Percentiles rank a stretch among this genome's conserved stretches.
These are phyloP conservation scores for Antheraea assamensis DNA, from an alignment of 2,888 invertebrate genomes.

Conservation along the genomic window DNA sequence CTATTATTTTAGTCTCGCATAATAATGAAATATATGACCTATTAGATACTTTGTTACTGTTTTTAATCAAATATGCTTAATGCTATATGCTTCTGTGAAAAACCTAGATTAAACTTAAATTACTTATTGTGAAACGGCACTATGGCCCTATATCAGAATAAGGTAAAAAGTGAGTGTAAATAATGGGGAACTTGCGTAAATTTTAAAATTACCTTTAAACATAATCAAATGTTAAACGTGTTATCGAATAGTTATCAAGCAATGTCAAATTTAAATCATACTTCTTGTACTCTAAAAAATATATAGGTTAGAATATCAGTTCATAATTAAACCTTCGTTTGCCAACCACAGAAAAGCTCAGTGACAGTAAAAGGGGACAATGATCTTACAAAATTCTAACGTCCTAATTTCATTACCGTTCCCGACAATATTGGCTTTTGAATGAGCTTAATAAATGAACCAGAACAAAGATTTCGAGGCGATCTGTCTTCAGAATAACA, in stretches of 20 bases:
- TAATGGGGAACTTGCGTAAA: too few relatives aligned
- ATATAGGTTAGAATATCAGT: background rate
- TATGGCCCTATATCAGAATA: background rate
- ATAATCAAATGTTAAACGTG: too few relatives aligned
- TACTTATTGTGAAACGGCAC: background rate
- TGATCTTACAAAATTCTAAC: conserved; percentile 13
- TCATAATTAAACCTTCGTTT: conserved; percentile 17
- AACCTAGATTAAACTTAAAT: background rate
- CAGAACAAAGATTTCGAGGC: conserved; percentile 12
- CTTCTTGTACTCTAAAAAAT: background rate
- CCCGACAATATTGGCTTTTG: conserved; percentile 14
- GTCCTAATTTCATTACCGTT: conserved; percentile 7
- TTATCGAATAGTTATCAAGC: background rate
- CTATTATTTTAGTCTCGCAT: too few relatives aligned
- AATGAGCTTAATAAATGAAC: conserved; percentile 17
- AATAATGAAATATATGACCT: too few relatives aligned
- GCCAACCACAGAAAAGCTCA: conserved; percentile 2
- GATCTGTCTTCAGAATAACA: conserved; percentile 9
- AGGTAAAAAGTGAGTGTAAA: background rate
- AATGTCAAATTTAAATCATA: background rate
- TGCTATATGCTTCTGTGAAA: background rate
- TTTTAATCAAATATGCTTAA: too few relatives aligned
- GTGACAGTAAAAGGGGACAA: conserved; percentile 7
- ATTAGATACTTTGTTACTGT: too few relatives aligned
- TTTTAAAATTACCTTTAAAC: too few relatives aligned